Evolutionary conservation across 1,140 invertebrate species (phyloP).

Genomic region (Scaptomyza graminum): DNA sequence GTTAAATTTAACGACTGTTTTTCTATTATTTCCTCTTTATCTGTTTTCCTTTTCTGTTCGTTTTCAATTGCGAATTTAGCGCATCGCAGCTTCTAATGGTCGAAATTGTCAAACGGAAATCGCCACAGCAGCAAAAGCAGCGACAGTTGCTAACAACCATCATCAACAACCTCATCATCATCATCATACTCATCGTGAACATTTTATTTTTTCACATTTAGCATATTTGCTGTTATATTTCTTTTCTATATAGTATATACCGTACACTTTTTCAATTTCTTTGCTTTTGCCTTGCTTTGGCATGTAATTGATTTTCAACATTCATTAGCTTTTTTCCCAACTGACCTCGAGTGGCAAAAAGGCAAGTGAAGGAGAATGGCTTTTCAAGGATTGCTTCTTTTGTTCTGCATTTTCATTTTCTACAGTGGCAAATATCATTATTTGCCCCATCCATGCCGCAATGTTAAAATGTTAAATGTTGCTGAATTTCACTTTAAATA

Average conservation of each 20-base stretch:
- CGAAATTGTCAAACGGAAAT: constrained; percentile 65
- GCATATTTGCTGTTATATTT: constrained; percentile 74
- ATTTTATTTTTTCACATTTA: constrained; percentile 50
- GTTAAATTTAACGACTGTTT: constrained; percentile 64
- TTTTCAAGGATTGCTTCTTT: constrained; percentile 43
- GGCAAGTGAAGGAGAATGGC: constrained; percentile 12
- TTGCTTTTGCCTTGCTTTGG: constrained; percentile 24
- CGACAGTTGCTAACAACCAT: neutral
- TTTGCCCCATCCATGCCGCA: neutral
- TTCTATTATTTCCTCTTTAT: constrained; percentile 2
- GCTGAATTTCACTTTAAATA: constrained; percentile 69
- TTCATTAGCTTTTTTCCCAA: constrained; percentile 62
- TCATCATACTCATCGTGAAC: constrained; percentile 7
- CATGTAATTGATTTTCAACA: constrained; percentile 76
- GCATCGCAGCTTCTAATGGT: constrained; percentile 34
- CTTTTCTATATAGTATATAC: constrained; percentile 11
- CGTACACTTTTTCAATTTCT: neutral
- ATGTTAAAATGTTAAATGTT: constrained; percentile 74
- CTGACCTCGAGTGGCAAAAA: constrained; percentile 33
- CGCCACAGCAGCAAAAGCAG: constrained; percentile 23
- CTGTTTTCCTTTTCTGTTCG: constrained; percentile 3
- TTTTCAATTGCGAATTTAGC: constrained; percentile 18
- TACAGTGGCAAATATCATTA: constrained; percentile 24
- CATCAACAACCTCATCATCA: constrained; percentile 26
- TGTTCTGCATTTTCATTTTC: constrained; percentile 44